Evolutionary conservation across 2,113 vertebrate genomes (phyloP).

Genomic region (Tupaia chinensis): DNA sequence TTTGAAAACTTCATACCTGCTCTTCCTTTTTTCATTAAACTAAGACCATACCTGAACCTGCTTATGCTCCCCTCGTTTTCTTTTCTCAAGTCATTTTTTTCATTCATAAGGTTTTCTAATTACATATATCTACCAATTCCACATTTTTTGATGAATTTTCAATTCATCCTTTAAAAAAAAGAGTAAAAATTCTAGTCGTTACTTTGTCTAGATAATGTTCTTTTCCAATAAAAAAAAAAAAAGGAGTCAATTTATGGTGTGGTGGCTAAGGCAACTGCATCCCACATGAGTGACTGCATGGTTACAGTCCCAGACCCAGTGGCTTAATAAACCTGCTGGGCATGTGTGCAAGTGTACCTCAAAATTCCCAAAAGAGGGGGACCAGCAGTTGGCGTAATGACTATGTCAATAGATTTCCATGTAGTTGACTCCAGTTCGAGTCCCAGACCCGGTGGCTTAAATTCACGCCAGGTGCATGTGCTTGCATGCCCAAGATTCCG

Average conservation of each 20-base stretch:
- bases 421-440: too few species aligned
- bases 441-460: too few species aligned
- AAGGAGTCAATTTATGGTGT: not conserved
- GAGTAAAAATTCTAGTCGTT: not conserved
- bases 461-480: too few species aligned
- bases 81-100: not conserved
- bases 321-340: too few species aligned
- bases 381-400: too few species aligned
- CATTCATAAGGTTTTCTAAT: not conserved
- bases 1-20: not conserved
- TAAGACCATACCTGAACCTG: not conserved
- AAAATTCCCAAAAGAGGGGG: too few species aligned
- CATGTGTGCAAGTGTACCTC: too few species aligned
- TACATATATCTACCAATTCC: not conserved
- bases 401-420: too few species aligned
- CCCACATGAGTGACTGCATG: too few species aligned
- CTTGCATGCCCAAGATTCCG: too few species aligned
- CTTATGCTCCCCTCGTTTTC: not conserved
- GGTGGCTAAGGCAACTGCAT: too few species aligned
- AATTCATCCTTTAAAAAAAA: not conserved
- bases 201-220: not conserved
- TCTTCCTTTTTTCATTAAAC: not conserved
- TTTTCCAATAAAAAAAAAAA: not conserved
- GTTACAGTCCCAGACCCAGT: too few species aligned
- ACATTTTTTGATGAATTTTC: not conserved